Percentiles rank a stretch among this genome's conserved stretches.
phyloP scores from a whole-genome alignment of 2,113 vertebrate species.

The Psittacula cyanocephala region DNA sequence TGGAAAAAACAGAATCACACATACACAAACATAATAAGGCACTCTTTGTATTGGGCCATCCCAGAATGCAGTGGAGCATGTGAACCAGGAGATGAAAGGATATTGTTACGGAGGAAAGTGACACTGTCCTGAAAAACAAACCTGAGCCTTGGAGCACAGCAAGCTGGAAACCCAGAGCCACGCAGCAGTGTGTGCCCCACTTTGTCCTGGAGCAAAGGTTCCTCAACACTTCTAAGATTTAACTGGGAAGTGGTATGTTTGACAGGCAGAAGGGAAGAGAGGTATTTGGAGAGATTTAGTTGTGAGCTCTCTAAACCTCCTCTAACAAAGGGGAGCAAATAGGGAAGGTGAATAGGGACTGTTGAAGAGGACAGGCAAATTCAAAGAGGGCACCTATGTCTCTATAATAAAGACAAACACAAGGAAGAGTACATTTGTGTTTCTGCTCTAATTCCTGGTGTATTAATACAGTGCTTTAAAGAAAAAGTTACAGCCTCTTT shows the following conservation, averaged over 20 bases:
- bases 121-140: constrained; percentile 63
- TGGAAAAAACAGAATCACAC: constrained; percentile 71
- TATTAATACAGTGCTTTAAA: not conserved
- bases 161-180: not conserved
- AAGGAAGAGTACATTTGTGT: not conserved
- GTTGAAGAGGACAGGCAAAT: not conserved
- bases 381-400: not conserved
- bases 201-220: not conserved
- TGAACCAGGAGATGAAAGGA: constrained; percentile 70
- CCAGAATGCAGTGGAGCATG: constrained; percentile 67
- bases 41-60: constrained; percentile 64
- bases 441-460: not conserved
- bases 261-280: not conserved
- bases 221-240: not conserved
- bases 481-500: not conserved
- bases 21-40: constrained; percentile 73
- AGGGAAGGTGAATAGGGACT: not conserved
- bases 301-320: not conserved
- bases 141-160: not conserved
- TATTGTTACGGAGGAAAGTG: constrained; percentile 71
- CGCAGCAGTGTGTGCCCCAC: not conserved
- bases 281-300: constrained; percentile 1
- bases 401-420: not conserved
- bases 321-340: not conserved
- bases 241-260: not conserved